Percentiles rank a stretch among this genome's conserved stretches.
Evolutionary conservation across 1,140 invertebrate species (phyloP).

Genomic region (Goniozus legneri): DNA sequence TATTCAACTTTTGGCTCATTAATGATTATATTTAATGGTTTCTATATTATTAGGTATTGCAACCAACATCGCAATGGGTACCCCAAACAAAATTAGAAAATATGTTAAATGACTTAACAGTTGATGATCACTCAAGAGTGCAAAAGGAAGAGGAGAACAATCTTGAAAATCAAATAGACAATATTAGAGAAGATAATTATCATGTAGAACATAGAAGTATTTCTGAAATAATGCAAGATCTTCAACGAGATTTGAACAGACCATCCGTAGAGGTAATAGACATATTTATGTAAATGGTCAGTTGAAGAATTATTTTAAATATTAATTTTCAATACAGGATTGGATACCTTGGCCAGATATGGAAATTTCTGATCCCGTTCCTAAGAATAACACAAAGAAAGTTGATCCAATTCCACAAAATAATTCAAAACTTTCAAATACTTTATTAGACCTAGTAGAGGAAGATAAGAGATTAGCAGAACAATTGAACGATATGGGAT

Average conservation of each 20-base stretch:
- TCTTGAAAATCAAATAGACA: constrained; percentile 29
- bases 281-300: background rate
- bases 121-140: constrained; percentile 24
- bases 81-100: constrained; percentile 36
- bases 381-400: constrained; percentile 9
- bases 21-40: constrained; percentile 1
- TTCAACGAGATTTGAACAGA: constrained; percentile 64
- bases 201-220: constrained; percentile 63
- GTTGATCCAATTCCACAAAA: constrained; percentile 15
- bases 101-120: constrained; percentile 36
- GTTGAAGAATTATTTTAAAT: background rate
- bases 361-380: constrained; percentile 29
- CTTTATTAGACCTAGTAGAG: constrained; percentile 36
- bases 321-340: constrained; percentile 30
- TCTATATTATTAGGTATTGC: constrained; percentile 36
- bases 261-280: constrained; percentile 51
- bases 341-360: constrained; percentile 46
- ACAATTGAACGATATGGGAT: constrained; percentile 79
- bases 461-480: constrained; percentile 65
- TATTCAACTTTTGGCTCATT: background rate
- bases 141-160: constrained; percentile 25
- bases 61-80: constrained; percentile 46
- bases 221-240: constrained; percentile 68
- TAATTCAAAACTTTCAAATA: constrained; percentile 25
- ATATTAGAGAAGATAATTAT: constrained; percentile 38